Base-by-base conservation (phyloP, 2,888 invertebrate species). In the Holacanthella duospinosa region DNA sequence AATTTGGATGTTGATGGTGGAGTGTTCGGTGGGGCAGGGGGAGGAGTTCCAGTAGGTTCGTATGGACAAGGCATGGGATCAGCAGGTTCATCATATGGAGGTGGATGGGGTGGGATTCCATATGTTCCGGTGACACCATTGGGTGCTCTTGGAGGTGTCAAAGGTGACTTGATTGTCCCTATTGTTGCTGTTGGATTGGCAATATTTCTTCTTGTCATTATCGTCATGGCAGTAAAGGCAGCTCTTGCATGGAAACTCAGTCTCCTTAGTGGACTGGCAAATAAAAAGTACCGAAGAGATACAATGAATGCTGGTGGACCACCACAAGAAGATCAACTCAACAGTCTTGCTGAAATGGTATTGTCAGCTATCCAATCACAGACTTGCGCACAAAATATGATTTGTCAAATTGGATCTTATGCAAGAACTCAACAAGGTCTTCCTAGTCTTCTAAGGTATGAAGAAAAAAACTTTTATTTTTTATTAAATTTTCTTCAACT, bases 121-220 rank as follows among this genome's bases (percentile, higher is more conserved):
- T 73, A 73, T 36, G 60, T 73, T 16, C 73, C 73, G 19, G 62
- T 67, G 1, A 73, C 73, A 16, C 73, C 73, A 6, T 44, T 73
- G 16, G 73, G 73, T 21, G 66, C 68, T 16, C 55, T 70, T 19
- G 67, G 65, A 58, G 71, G 68, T 19, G 59, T 70, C 27, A 73
- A 73, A 66, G 73, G 73, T 43, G 73, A 73, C 60, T 61, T 73
- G 24, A 60, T 73, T 4, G 64, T 70, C 1, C 73, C 73, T 1
- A 71, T 73, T 16, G 70, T 73, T 1, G 69, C 66, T 1, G 68
- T 73, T 2, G 73, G 73, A 16, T 66, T 71, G 4, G 73, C 71
- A 9, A n/a, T 71, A 25, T 71, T 71, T 57, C 60, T 73, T 25
- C 59, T 73, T 12, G 53, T 73, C 29, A 55, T 71, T 25, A 68